Conservation (phyloP, 2,888 invertebrate species). For the Parnassius apollo region DNA sequence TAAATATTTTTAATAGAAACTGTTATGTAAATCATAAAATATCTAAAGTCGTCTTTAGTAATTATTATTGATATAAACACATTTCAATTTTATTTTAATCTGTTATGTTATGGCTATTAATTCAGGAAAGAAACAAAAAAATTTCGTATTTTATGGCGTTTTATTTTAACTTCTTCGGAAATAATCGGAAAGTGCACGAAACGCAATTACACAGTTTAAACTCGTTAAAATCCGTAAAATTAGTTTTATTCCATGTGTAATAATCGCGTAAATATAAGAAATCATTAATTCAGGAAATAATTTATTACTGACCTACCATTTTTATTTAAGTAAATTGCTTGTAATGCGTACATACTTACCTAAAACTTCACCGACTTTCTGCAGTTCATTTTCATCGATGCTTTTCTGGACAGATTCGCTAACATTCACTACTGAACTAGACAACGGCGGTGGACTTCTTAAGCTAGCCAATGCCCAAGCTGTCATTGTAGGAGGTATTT, state of each 20-base stretch:
- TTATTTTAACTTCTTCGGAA: too few species aligned
- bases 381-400: constrained; percentile 68
- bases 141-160: too few species aligned
- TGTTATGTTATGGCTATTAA: background rate
- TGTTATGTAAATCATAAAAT: too few species aligned
- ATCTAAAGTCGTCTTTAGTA: too few species aligned
- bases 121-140: background rate
- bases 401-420: constrained; percentile 50
- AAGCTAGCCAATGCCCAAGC: constrained; percentile 78
- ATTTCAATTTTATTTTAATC: too few species aligned
- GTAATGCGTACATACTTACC: constrained; percentile 45
- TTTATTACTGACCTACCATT: background rate
- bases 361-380: constrained; percentile 65
- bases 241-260: too few species aligned
- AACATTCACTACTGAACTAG: constrained; percentile 44
- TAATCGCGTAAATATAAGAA: too few species aligned
- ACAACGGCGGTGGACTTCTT: constrained; percentile 59
- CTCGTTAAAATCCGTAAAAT: too few species aligned
- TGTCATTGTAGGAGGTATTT: constrained; percentile 74
- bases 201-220: too few species aligned
- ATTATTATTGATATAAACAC: too few species aligned
- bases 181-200: too few species aligned
- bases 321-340: background rate
- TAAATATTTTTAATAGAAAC: background rate
- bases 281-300: background rate